Percentiles rank a stretch among this genome's conserved stretches.
Evolutionary conservation across 2,797 vertebrate genomes (phyloP).

Genomic region (Rhadinocentrus ornatus): DNA sequence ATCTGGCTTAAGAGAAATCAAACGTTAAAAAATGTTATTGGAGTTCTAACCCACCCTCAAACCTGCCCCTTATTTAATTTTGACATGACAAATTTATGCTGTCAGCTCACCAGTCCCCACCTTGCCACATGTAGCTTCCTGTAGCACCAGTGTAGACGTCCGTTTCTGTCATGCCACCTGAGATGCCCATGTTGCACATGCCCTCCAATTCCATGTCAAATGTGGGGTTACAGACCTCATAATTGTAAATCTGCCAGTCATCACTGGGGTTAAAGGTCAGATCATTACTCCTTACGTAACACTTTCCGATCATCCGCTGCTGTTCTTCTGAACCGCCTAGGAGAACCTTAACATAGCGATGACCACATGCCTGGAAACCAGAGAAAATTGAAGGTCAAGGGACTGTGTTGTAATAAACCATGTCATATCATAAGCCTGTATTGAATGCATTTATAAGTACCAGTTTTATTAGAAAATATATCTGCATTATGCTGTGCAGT

Average conservation of each 20-base stretch:
- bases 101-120: constrained; percentile 68
- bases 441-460: neutral
- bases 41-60: neutral
- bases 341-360: constrained; percentile 88
- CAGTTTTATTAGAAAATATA: neutral
- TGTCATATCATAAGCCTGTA: neutral
- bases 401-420: neutral
- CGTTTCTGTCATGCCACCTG: constrained; percentile 86
- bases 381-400: neutral
- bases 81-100: neutral
- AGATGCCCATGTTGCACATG: constrained; percentile 95
- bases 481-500: neutral
- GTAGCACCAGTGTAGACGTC: constrained; percentile 87
- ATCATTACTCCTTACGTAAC: constrained; percentile 90
- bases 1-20: too few species aligned
- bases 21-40: too few species aligned
- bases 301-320: constrained; percentile 91
- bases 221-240: constrained; percentile 90
- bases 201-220: constrained; percentile 80
- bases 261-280: constrained; percentile 82
- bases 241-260: constrained; percentile 88
- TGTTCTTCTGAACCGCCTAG: constrained; percentile 82
- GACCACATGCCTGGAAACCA: constrained; percentile 88
- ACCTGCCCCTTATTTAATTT: neutral
- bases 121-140: constrained; percentile 92